phyloP scores from a whole-genome alignment of 1,140 invertebrate genomes.

The Drosophila watanabei region DNA sequence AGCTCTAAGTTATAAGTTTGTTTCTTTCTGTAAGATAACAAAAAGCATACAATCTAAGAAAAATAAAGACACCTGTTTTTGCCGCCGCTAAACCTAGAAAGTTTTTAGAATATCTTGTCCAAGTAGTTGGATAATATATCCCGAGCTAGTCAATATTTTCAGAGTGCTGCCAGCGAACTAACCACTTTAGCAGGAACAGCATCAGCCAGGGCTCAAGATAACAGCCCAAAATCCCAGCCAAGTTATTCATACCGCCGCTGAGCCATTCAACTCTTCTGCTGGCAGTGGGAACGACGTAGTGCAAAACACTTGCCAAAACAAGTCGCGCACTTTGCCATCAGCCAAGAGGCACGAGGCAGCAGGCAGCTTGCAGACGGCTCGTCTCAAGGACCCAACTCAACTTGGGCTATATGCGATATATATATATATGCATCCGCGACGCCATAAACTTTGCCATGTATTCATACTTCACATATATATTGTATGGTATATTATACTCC shows the following conservation, averaged over 20 bases:
- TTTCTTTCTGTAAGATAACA: too few species aligned
- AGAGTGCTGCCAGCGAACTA: conserved; percentile 18
- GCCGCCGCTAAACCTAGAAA: background rate
- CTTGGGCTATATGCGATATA: conserved; percentile 14
- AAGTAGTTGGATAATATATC: conserved; percentile 29
- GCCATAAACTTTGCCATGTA: conserved; percentile 39
- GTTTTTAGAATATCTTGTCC: conserved; percentile 14
- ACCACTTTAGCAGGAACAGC: conserved; percentile 40
- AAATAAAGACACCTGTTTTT: background rate
- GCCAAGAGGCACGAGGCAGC: conserved; percentile 8
- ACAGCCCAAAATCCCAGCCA: conserved; percentile 47
- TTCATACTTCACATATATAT: conserved; percentile 32
- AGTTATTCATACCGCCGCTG: conserved; percentile 52
- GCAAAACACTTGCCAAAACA: conserved; percentile 74
- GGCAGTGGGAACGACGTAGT: conserved; percentile 13
- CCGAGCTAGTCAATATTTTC: conserved; percentile 44
- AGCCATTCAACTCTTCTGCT: conserved; percentile 46
- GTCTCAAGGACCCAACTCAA: conserved; percentile 52
- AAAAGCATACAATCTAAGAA: background rate
- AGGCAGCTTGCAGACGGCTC: conserved; percentile 30
- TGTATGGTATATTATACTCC: conserved; percentile 18
- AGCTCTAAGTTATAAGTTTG: too few species aligned
- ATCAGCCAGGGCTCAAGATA: conserved; percentile 33
- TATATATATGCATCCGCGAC: conserved; percentile 27
- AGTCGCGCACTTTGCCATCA: conserved; percentile 61